Evolutionary conservation across 2,797 vertebrate species (phyloP).

Genomic region (Manis pentadactyla): DNA sequence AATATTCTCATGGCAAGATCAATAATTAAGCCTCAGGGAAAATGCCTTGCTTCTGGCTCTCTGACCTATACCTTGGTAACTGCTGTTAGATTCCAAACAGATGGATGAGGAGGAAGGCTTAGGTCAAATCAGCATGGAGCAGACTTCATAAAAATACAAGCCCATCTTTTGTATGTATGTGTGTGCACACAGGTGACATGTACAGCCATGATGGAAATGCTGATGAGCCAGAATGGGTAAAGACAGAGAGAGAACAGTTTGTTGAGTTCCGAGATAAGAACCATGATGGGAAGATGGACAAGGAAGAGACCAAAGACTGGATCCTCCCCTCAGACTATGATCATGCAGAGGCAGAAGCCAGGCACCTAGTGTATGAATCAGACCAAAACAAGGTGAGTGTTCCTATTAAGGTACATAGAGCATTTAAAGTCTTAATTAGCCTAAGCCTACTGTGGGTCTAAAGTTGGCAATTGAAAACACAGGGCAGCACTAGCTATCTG

Average conservation of each 20-base stretch:
- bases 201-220: conserved; percentile 90
- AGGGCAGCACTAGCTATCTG: not conserved
- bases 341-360: conserved; percentile 93
- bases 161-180: not conserved
- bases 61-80: not conserved
- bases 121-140: not conserved
- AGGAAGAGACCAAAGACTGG: conserved; percentile 96
- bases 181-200: conserved; percentile 92
- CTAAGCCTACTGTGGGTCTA: not conserved
- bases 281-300: conserved; percentile 95
- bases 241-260: conserved; percentile 94
- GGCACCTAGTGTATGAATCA: conserved; percentile 94
- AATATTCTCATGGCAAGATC: not conserved
- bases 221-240: conserved; percentile 95
- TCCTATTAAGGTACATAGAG: not conserved
- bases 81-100: not conserved
- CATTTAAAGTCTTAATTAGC: conserved; percentile 30
- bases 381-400: conserved; percentile 92
- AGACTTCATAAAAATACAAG: not conserved
- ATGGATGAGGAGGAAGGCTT: not conserved
- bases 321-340: conserved; percentile 95
- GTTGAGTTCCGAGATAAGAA: conserved; percentile 95
- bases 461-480: not conserved
- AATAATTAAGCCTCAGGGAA: conserved; percentile 19
- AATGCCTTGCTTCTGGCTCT: conserved; percentile 32